Conservation (phyloP, 2,888 invertebrate genomes). For the Meghimatium bilineatum region DNA sequence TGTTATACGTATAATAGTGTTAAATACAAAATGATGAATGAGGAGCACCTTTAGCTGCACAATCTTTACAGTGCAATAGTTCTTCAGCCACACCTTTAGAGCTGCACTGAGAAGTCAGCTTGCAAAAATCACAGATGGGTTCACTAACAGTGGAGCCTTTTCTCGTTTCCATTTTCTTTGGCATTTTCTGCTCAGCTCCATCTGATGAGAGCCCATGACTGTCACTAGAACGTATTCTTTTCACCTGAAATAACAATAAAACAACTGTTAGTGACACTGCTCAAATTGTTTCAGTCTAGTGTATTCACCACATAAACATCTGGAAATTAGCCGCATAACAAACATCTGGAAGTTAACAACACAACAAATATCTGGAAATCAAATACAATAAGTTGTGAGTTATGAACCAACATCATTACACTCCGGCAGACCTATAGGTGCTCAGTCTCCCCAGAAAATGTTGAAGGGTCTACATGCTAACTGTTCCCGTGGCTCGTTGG, state of each 20-base stretch:
- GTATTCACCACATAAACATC: too few relatives aligned
- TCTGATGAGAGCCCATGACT: background rate
- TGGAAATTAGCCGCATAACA: too few relatives aligned
- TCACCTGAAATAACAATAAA: slow-evolving; percentile 18
- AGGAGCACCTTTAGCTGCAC: slow-evolving; percentile 73
- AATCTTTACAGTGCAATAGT: slow-evolving; percentile 75
- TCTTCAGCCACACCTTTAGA: slow-evolving; percentile 74
- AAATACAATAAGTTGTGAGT: too few relatives aligned
- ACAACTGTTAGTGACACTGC: background rate
- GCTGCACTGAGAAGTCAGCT: slow-evolving; percentile 69
- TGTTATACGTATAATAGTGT: too few relatives aligned
- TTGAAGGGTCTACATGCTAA: too few relatives aligned
- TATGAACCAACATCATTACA: too few relatives aligned
- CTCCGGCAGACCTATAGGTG: too few relatives aligned
- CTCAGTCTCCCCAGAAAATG: too few relatives aligned
- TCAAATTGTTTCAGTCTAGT: too few relatives aligned
- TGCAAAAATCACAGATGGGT: slow-evolving; percentile 74
- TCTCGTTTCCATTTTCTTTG: slow-evolving; percentile 22
- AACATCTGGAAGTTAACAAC: too few relatives aligned
- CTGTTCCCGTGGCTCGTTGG: too few relatives aligned
- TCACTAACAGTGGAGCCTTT: background rate
- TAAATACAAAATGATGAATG: background rate
- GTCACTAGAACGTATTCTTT: slow-evolving; percentile 28
- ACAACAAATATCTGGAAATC: too few relatives aligned
- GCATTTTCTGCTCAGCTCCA: slow-evolving; percentile 30